Evolutionary conservation across 1,140 invertebrate genomes (phyloP).

Genomic region (Drosophila tsacasi): DNA sequence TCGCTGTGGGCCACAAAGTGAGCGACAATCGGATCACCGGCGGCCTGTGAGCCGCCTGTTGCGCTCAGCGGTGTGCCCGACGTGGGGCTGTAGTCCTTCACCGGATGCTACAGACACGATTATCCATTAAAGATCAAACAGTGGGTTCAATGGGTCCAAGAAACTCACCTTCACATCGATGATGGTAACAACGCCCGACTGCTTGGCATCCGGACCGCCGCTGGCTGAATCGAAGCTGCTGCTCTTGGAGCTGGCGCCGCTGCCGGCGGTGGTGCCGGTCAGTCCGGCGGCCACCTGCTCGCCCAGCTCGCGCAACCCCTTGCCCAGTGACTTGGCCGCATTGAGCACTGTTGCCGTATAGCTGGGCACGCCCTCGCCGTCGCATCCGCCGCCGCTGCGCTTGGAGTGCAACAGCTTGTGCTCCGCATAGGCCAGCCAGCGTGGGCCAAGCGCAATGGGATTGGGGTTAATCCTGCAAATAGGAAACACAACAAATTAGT

Average conservation of each 20-base stretch:
- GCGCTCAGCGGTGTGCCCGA: constrained; percentile 66
- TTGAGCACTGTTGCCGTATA: constrained; percentile 98
- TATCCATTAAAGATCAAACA: neutral
- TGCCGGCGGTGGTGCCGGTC: constrained; percentile 86
- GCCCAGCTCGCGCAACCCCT: constrained; percentile 94
- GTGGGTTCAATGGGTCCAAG: neutral
- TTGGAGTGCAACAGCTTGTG: constrained; percentile 92
- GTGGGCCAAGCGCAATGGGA: constrained; percentile 94
- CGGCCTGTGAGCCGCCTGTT: constrained; percentile 71
- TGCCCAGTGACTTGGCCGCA: constrained; percentile 96
- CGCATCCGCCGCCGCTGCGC: constrained; percentile 94
- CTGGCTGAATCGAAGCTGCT: constrained; percentile 81
- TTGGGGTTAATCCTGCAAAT: constrained; percentile 91
- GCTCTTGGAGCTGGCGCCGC: constrained; percentile 80
- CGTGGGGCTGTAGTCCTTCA: constrained; percentile 83
- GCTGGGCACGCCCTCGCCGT: constrained; percentile 91
- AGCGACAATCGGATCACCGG: constrained; percentile 91
- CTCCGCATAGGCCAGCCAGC: constrained; percentile 94
- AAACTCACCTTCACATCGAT: constrained; percentile 92
- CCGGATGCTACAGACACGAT: constrained; percentile 60
- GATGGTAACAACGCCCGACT: constrained; percentile 94
- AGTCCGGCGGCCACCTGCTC: constrained; percentile 96
- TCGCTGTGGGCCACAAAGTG: constrained; percentile 98
- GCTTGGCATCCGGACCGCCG: constrained; percentile 88
- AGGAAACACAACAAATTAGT: constrained; percentile 28